Conservation (phyloP, 2,797 vertebrate genomes). For the Brachyrhaphis roseni region DNA sequence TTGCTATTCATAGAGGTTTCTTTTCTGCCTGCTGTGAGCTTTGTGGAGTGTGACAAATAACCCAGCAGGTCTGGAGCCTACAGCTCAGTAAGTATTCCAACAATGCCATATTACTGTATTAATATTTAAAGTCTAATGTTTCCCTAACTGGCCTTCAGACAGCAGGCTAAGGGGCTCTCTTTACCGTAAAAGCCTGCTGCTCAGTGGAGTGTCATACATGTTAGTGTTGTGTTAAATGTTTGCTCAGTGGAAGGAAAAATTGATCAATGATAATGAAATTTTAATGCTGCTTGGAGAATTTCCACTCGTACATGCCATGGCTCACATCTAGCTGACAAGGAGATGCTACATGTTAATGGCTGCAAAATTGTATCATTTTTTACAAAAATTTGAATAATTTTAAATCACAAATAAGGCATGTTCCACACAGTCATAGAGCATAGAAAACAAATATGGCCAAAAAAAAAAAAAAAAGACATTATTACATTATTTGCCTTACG, state of each 20-base stretch:
- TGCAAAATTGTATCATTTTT: not conserved
- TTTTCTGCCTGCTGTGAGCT: conserved; percentile 60
- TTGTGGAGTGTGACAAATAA: conserved; percentile 79
- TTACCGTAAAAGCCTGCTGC: conserved; percentile 37
- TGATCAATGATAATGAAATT: not conserved
- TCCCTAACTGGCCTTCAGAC: conserved; percentile 77
- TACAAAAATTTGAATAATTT: not conserved
- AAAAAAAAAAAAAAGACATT: not conserved
- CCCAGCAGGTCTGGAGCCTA: conserved; percentile 72
- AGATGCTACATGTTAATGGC: not conserved
- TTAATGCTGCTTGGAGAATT: conserved; percentile 6
- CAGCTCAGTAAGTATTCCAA: conserved; percentile 79
- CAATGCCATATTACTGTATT: conserved; percentile 82
- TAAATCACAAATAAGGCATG: not conserved
- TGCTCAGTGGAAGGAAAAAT: conserved; percentile 6
- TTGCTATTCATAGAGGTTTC: conserved; percentile 41
- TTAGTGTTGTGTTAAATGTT: conserved; percentile 17
- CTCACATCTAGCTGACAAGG: not conserved
- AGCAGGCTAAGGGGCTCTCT: conserved; percentile 60
- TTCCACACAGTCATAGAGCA: not conserved
- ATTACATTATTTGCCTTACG: not conserved
- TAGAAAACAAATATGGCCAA: not conserved
- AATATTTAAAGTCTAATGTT: conserved; percentile 85
- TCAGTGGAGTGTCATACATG: conserved; percentile 44
- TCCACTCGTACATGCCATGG: not conserved